Percentiles rank a stretch among this genome's conserved stretches.
Conservation (phyloP, 2,888 invertebrate genomes). For the Drosophila sordidula region DNA sequence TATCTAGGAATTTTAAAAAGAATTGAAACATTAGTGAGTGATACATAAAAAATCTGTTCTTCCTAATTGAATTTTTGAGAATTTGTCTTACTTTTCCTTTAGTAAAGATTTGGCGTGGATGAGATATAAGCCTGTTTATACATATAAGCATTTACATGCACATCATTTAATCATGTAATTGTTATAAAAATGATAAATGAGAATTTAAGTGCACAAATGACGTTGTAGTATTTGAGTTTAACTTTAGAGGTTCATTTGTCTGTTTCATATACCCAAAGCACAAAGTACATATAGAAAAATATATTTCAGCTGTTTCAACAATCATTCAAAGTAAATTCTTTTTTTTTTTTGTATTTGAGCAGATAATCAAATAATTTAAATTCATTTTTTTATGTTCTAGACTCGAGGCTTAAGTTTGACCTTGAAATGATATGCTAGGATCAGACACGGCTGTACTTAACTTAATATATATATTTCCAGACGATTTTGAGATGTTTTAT, state of each 20-base stretch:
- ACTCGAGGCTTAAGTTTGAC: conserved; percentile 11
- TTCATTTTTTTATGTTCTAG: too few species aligned
- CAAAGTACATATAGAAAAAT: neutral
- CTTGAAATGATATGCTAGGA: conserved; percentile 15
- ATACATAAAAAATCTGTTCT: neutral
- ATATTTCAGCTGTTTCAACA: conserved; percentile 20
- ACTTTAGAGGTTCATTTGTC: neutral
- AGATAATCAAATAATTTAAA: conserved; percentile 22
- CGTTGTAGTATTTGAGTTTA: neutral
- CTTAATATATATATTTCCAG: neutral
- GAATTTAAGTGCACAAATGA: neutral
- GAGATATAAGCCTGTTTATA: too few species aligned
- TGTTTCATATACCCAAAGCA: neutral
- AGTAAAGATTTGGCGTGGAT: neutral
- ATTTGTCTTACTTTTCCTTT: neutral
- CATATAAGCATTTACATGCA: neutral
- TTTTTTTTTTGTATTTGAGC: neutral
- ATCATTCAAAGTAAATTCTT: conserved; percentile 6
- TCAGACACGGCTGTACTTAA: neutral
- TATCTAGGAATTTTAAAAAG: too few species aligned
- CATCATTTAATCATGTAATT: neutral
- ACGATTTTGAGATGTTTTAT: neutral
- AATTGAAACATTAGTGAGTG: neutral
- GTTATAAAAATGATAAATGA: neutral
- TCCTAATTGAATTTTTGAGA: neutral